Conservation (phyloP, 2,888 invertebrate species). For the Leptopterna dolabrata region DNA sequence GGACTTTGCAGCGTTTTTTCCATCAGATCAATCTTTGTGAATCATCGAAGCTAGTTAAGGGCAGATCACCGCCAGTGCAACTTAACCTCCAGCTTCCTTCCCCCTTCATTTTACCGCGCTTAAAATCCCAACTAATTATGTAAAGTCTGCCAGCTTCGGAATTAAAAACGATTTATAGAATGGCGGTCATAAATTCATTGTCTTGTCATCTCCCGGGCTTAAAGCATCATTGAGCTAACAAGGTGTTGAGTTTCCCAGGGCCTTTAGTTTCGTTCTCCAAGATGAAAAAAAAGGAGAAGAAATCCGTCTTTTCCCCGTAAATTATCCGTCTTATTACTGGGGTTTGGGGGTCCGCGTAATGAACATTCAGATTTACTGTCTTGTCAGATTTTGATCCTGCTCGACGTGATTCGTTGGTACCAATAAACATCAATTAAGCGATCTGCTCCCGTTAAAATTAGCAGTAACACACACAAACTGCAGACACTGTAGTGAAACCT, state of each 20-base stretch:
- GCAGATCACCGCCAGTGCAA: background rate
- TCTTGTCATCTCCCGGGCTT: constrained; percentile 4
- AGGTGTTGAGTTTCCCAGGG: constrained; percentile 49
- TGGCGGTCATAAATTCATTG: constrained; percentile 49
- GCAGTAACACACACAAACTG: no score
- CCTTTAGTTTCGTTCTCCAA: background rate
- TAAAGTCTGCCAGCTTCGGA: constrained; percentile 34
- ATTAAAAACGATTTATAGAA: constrained; percentile 56
- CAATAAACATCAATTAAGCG: no score
- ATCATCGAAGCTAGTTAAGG: background rate
- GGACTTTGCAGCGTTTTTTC: background rate
- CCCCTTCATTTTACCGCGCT: constrained; percentile 8
- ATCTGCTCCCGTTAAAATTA: no score
- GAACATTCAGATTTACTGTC: background rate
- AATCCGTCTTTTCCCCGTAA: constrained; percentile 25
- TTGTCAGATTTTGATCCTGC: background rate
- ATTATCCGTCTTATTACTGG: constrained; percentile 36
- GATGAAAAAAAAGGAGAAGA: background rate
- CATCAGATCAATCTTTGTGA: background rate
- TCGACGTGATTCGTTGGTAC: no score
- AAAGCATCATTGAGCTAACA: constrained; percentile 54
- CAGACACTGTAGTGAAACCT: no score
- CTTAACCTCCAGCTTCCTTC: constrained; percentile 13
- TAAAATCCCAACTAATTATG: constrained; percentile 43
- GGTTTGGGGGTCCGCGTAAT: background rate